Evolutionary conservation across 2,113 vertebrate species (phyloP).

Genomic region (Corythornis vintsioides): DNA sequence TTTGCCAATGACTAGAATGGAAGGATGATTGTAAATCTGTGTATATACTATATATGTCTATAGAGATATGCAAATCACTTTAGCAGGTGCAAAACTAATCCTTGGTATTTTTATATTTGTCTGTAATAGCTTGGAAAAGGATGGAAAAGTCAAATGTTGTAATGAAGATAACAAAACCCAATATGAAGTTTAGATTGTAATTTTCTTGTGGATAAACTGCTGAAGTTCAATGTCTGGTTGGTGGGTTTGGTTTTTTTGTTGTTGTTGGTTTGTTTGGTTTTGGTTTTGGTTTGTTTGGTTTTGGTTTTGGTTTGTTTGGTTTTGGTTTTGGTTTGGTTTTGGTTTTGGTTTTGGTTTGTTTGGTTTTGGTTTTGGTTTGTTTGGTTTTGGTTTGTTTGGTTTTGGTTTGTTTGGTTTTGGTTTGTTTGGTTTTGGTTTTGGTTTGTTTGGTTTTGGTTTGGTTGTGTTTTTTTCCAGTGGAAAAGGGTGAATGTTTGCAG

Average conservation of each 20-base stretch:
- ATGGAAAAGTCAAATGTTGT: not conserved
- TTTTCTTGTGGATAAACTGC: not conserved
- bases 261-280: too few relatives aligned
- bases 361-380: too few relatives aligned
- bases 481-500: not conserved
- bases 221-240: not conserved
- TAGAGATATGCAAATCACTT: not conserved
- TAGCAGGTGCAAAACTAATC: not conserved
- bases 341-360: too few relatives aligned
- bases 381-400: too few relatives aligned
- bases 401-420: too few relatives aligned
- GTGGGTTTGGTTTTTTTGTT: not conserved
- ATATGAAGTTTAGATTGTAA: not conserved
- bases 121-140: not conserved
- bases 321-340: too few relatives aligned
- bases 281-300: too few relatives aligned
- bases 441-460: too few relatives aligned
- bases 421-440: too few relatives aligned
- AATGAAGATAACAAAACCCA: not conserved
- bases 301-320: too few relatives aligned
- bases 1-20: not conserved
- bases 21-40: not conserved
- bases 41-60: not conserved
- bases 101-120: not conserved
- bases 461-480: rapidly evolving